Percentiles rank a stretch among this genome's conserved stretches.
Conservation (phyloP, 2,113 vertebrate genomes). For the Ochotona curzoniae region DNA sequence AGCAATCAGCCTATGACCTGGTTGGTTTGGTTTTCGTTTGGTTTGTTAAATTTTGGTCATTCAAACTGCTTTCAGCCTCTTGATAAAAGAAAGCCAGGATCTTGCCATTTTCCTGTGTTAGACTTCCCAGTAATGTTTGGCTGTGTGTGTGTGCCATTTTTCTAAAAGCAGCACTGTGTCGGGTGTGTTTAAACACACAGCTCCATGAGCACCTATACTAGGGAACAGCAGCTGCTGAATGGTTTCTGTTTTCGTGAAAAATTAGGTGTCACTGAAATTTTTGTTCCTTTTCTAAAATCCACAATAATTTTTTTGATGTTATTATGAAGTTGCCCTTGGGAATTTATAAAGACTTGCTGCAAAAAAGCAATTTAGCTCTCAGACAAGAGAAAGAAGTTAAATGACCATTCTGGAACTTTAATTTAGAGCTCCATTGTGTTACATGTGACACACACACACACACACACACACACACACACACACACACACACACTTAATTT, state of each 20-base stretch:
- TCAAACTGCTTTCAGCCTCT: slow-evolving; percentile 60
- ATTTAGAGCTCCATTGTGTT: slow-evolving; percentile 13
- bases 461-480: too few relatives aligned
- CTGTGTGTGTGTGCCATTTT: slow-evolving; percentile 72
- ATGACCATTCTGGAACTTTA: slow-evolving; percentile 28
- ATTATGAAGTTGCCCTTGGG: slow-evolving; percentile 57
- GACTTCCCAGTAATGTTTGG: slow-evolving; percentile 74
- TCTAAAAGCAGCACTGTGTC: slow-evolving; percentile 53
- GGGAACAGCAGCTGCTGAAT: slow-evolving; percentile 60
- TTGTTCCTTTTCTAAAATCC: slow-evolving; percentile 54
- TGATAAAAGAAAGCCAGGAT: slow-evolving; percentile 62
- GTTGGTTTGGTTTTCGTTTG: too few relatives aligned
- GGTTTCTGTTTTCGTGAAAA: slow-evolving; percentile 67
- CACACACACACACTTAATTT: not conserved
- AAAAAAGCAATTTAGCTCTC: slow-evolving; percentile 76
- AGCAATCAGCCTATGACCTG: slow-evolving; percentile 1
- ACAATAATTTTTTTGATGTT: slow-evolving; percentile 63
- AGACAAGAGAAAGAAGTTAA: slow-evolving; percentile 38
- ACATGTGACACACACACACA: not conserved
- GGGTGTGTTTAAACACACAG: slow-evolving; percentile 55
- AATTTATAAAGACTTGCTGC: slow-evolving; percentile 78
- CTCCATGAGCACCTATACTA: slow-evolving; percentile 71
- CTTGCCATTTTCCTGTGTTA: slow-evolving; percentile 68
- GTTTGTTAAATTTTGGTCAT: slow-evolving; percentile 45
- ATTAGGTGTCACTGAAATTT: slow-evolving; percentile 69